Conservation (phyloP, 2,113 vertebrate genomes). For the Rhegmatorhina hoffmannsi region DNA sequence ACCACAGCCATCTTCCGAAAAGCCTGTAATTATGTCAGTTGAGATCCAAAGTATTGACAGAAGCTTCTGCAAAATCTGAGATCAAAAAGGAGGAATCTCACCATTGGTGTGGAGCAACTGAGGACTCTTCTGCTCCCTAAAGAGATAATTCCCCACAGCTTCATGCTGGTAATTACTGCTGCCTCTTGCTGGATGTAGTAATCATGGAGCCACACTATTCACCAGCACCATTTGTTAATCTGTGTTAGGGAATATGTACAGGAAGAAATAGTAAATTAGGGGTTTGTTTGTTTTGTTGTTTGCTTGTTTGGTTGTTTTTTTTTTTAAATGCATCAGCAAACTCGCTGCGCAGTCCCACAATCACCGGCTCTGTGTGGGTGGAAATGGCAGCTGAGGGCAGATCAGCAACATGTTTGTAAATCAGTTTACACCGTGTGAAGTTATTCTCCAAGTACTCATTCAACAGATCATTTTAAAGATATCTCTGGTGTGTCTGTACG, state of each 20-base stretch:
- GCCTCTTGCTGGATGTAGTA: background rate
- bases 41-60: background rate
- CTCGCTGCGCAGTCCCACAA: rapidly evolving
- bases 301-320: background rate
- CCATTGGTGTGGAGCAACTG: background rate
- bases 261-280: background rate
- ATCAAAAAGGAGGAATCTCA: background rate
- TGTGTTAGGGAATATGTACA: background rate
- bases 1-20: background rate
- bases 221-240: background rate
- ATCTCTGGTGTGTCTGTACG: background rate
- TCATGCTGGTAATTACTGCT: background rate
- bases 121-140: background rate
- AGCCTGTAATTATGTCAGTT: background rate
- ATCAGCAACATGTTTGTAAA: background rate
- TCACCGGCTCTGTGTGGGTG: background rate
- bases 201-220: background rate
- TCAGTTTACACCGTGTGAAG: background rate
- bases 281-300: rapidly evolving
- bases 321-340: background rate
- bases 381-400: background rate
- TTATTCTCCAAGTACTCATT: background rate
- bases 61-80: background rate
- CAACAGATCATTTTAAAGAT: background rate
- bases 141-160: background rate